These are phyloP conservation scores for Autographa pulchrina DNA, from an alignment of 2,888 invertebrate species.

Conservation along the genomic window DNA sequence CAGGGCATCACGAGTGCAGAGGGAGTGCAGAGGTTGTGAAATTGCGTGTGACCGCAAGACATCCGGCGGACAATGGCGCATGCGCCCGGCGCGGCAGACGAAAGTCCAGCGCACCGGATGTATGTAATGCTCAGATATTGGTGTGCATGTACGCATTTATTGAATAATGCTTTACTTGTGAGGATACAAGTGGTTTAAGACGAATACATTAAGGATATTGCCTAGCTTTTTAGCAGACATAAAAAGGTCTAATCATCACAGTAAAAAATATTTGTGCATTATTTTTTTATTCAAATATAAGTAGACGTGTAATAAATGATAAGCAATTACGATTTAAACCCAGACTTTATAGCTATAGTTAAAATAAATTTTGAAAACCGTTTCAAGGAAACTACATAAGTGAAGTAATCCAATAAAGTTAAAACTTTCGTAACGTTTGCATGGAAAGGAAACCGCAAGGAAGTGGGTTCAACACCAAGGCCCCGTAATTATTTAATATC, in stretches of 20 bases:
- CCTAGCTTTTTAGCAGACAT: not conserved
- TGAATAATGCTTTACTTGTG: slow-evolving; percentile 65
- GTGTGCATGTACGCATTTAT: slow-evolving; percentile 74
- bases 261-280: not conserved
- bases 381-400: slow-evolving; percentile 13
- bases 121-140: slow-evolving; percentile 83
- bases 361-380: slow-evolving; percentile 7
- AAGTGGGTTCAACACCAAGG: slow-evolving; percentile 51
- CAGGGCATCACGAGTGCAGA: slow-evolving; percentile 73
- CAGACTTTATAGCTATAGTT: not conserved
- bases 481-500: slow-evolving; percentile 51
- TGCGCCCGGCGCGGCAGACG: slow-evolving; percentile 72
- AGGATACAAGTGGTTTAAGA: slow-evolving; percentile 51
- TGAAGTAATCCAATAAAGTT: slow-evolving; percentile 25
- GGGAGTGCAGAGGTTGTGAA: slow-evolving; percentile 84
- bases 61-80: slow-evolving; percentile 86
- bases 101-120: slow-evolving; percentile 82
- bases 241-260: not conserved
- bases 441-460: slow-evolving; percentile 68
- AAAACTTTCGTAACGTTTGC: slow-evolving; percentile 56
- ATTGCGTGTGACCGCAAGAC: slow-evolving; percentile 89
- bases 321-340: too few species aligned
- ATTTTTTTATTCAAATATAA: not conserved
- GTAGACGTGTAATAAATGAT: not conserved
- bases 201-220: slow-evolving; percentile 27